A percentile compares a stretch with the other conserved stretches of the same genome.
Evolutionary conservation across 2,113 vertebrate species (phyloP).

Genomic region (Solea senegalensis): DNA sequence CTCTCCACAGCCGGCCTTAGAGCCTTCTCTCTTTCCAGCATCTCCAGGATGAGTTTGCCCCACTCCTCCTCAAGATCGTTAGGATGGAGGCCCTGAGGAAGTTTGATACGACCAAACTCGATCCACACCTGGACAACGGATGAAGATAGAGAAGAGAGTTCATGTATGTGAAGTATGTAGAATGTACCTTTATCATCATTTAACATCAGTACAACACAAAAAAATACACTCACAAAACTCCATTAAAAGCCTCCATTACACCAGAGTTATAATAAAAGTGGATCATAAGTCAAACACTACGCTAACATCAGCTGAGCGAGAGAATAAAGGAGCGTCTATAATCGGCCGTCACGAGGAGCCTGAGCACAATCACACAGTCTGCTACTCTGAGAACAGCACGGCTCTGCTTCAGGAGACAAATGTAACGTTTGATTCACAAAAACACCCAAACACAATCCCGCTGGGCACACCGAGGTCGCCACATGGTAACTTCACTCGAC

Average conservation of each 20-base stretch:
- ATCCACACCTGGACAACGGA: constrained; percentile 88
- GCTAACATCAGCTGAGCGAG: constrained; percentile 52
- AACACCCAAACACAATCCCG: not conserved
- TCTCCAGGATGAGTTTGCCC: constrained; percentile 98
- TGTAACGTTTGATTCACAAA: not conserved
- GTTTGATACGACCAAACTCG: constrained; percentile 95
- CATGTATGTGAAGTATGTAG: no score
- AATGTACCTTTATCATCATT: no score
- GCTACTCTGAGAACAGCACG: constrained; percentile 22
- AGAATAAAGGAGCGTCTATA: constrained; percentile 25
- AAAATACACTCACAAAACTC: not conserved
- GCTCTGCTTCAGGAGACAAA: constrained; percentile 29
- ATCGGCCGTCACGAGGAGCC: constrained; percentile 43
- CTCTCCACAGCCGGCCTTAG: constrained; percentile 94
- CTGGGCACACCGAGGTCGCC: constrained; percentile 42
- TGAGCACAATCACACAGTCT: constrained; percentile 30
- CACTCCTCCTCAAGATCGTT: constrained; percentile 97
- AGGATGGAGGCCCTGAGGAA: constrained; percentile 94
- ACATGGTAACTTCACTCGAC: constrained; percentile 7
- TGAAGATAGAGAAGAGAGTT: no score
- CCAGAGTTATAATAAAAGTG: no score
- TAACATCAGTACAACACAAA: not conserved
- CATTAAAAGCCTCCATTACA: no score
- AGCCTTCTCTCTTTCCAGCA: constrained; percentile 96
- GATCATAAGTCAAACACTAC: constrained; percentile 31